Evolutionary conservation across 2,113 vertebrate genomes (phyloP).

Genomic region (Siniperca chuatsi): DNA sequence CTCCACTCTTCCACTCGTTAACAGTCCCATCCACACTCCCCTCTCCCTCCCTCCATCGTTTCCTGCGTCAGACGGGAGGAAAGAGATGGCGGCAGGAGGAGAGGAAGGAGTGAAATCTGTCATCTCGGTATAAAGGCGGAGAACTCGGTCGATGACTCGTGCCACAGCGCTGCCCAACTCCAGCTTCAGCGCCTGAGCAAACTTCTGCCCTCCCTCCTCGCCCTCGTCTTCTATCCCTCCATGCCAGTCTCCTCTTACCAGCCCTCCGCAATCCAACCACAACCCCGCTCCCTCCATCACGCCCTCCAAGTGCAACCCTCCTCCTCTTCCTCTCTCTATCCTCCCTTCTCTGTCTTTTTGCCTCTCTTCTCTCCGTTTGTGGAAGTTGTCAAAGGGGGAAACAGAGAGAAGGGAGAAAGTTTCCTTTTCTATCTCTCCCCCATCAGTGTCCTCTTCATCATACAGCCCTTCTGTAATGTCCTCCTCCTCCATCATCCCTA

Average conservation of each 20-base stretch:
- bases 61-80: slow-evolving; percentile 38
- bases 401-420: slow-evolving; percentile 69
- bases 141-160: slow-evolving; percentile 85
- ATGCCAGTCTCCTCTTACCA: slow-evolving; percentile 80
- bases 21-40: slow-evolving; percentile 65
- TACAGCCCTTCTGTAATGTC: slow-evolving; percentile 62
- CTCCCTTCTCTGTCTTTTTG: slow-evolving; percentile 55
- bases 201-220: slow-evolving; percentile 80
- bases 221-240: slow-evolving; percentile 65
- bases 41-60: slow-evolving; percentile 39
- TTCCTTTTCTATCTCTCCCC: slow-evolving; percentile 64
- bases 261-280: slow-evolving; percentile 81
- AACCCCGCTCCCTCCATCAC: slow-evolving; percentile 73
- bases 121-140: slow-evolving; percentile 81
- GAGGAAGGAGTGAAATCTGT: slow-evolving; percentile 54
- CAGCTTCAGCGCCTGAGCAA: slow-evolving; percentile 84
- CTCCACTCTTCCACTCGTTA: slow-evolving; percentile 48
- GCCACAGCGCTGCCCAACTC: slow-evolving; percentile 84
- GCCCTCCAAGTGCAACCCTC: slow-evolving; percentile 64
- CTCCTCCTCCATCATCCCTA: slow-evolving; percentile 67
- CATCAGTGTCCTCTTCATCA: slow-evolving; percentile 64
- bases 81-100: slow-evolving; percentile 61
- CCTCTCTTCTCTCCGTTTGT: slow-evolving; percentile 50
- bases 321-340: slow-evolving; percentile 54
- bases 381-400: slow-evolving; percentile 66